phyloP scores from a whole-genome alignment of 2,113 vertebrate genomes.

The Pangasianodon hypophthalmus region DNA sequence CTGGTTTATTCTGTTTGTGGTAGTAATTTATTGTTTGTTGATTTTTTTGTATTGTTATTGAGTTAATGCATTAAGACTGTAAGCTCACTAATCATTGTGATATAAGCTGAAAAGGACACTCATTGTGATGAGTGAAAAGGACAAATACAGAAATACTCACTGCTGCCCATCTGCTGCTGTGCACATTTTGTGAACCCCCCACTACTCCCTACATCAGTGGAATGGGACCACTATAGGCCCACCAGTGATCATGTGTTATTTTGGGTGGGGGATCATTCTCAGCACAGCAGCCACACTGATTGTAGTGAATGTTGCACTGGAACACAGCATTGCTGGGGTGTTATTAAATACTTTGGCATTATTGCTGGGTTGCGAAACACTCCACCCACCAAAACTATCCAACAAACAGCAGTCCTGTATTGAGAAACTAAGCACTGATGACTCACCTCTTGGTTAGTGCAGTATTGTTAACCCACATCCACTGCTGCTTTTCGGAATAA shows the following conservation, averaged over 20 bases:
- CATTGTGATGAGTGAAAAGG: background rate
- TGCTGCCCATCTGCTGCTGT: background rate
- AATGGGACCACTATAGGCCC: background rate
- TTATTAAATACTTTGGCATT: too few species aligned
- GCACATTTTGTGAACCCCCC: background rate
- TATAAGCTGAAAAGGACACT: background rate
- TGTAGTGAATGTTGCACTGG: background rate
- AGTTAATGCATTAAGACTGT: background rate
- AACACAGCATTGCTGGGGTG: background rate
- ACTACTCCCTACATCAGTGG: background rate
- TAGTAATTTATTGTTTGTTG: background rate
- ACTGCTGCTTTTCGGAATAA: constrained; percentile 3
- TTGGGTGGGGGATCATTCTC: background rate
- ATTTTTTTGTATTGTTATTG: background rate
- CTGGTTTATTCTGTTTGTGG: too few species aligned
- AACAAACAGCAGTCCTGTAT: background rate
- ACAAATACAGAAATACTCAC: background rate
- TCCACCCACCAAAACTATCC: background rate
- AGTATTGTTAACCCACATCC: constrained; percentile 68
- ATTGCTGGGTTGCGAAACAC: background rate
- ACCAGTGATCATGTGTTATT: background rate
- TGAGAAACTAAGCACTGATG: background rate
- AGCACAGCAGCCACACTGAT: background rate
- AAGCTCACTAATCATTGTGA: background rate
- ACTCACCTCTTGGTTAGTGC: constrained; percentile 56